phyloP scores from a whole-genome alignment of 1,140 invertebrate species.

The Glomeris maerens region DNA sequence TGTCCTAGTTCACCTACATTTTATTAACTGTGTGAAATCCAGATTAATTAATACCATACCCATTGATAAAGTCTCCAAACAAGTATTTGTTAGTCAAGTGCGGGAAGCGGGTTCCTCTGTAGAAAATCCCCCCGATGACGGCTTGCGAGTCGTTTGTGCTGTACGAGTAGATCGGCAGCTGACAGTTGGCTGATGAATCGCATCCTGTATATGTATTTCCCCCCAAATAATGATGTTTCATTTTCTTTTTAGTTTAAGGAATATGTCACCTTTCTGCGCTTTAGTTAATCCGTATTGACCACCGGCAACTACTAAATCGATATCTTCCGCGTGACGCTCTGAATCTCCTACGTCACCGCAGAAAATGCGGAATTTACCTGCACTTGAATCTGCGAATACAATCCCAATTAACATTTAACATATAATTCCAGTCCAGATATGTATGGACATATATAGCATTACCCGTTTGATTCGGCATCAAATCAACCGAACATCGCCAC shows the following conservation, averaged over 20 bases:
- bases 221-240: not conserved
- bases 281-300: slow-evolving; percentile 4
- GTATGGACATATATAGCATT: not conserved
- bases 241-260: not conserved
- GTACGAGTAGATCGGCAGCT: slow-evolving; percentile 10
- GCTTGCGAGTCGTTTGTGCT: not conserved
- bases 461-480: not conserved
- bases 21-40: no score
- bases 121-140: slow-evolving; percentile 6
- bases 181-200: no score
- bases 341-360: slow-evolving; percentile 7
- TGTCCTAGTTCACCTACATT: no score
- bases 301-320: not conserved
- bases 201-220: no score
- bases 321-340: slow-evolving; percentile 3
- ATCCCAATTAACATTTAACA: not conserved
- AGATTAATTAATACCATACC: no score
- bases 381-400: no score
- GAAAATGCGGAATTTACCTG: no score
- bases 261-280: not conserved
- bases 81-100: not conserved
- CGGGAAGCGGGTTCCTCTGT: not conserved
- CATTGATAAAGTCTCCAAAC: slow-evolving; percentile 7
- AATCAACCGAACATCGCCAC: slow-evolving; percentile 10
- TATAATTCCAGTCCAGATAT: not conserved